Conservation (phyloP, 2,888 invertebrate genomes). For the Pyrrhia umbra region DNA sequence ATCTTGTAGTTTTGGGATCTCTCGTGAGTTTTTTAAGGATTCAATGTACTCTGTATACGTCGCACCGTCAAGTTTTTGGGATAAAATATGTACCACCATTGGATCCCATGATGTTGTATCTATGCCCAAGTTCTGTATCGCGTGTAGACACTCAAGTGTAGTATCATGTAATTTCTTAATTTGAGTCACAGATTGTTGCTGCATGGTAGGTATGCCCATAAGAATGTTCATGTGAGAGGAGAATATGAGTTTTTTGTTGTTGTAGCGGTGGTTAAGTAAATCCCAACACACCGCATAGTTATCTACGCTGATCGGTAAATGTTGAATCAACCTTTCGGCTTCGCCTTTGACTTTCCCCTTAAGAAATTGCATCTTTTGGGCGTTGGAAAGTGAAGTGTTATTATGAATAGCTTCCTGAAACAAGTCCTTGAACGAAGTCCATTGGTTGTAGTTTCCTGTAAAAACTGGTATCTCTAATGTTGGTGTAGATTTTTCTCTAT, state of each 20-base stretch:
- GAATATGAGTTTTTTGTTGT: no score
- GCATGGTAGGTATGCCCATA: no score
- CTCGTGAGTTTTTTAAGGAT: conserved; percentile 3
- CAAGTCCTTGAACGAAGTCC: conserved; percentile 10
- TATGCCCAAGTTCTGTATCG: no score
- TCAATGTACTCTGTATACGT: conserved; percentile 2
- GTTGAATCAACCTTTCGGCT: no score
- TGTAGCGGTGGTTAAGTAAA: no score
- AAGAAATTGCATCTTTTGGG: not conserved
- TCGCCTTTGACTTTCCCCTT: no score
- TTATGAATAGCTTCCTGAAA: conserved; percentile 8
- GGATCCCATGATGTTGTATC: conserved; percentile 1
- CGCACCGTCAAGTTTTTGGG: conserved; percentile 1
- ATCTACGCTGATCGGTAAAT: no score
- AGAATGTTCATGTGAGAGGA: no score
- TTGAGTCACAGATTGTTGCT: no score
- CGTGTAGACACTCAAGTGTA: no score
- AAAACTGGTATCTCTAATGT: conserved; percentile 1
- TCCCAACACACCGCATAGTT: no score
- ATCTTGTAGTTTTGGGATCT: conserved; percentile 1
- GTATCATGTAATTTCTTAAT: no score
- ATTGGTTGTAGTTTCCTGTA: conserved; percentile 4
- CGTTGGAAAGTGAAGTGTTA: not conserved
- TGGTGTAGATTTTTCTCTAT: conserved; percentile 1
- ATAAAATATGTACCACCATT: not conserved